These are phyloP conservation scores for Hemicordylus capensis DNA, from an alignment of 2,113 vertebrate species.

Conservation along the genomic window DNA sequence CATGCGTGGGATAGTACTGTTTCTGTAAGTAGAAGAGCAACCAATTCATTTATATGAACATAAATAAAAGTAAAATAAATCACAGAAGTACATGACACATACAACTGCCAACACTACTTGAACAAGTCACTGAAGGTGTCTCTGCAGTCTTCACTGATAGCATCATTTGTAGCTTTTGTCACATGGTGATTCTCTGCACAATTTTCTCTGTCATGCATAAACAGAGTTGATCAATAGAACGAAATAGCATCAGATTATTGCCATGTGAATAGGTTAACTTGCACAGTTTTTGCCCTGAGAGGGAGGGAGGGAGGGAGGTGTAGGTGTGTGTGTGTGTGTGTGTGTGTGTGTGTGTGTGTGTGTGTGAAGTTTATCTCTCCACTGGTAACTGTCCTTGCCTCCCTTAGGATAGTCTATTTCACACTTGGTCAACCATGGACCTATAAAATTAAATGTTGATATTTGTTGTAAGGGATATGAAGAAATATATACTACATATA, in stretches of 20 bases:
- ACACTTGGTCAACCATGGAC: neutral
- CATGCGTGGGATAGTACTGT: too few species aligned
- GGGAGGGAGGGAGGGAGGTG: too few species aligned
- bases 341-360: too few species aligned
- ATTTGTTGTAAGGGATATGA: neutral
- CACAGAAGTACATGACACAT: neutral
- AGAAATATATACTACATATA: too few species aligned
- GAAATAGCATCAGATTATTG: neutral
- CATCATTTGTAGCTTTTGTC: neutral
- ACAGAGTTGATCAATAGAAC: neutral
- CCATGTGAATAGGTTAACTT: neutral
- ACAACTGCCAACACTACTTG: too few species aligned
- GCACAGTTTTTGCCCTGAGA: neutral
- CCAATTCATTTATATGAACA: neutral
- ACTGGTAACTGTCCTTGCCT: neutral
- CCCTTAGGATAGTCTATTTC: neutral
- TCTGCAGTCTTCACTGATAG: too few species aligned
- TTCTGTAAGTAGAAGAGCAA: neutral
- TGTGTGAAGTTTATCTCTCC: neutral
- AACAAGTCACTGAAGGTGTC: neutral
- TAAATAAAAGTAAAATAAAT: neutral
- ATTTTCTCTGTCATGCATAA: neutral
- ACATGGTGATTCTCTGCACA: neutral
- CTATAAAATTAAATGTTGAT: neutral
- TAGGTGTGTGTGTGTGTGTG: too few species aligned